Conservation (phyloP, 2,888 invertebrate species). For the Notodonta ziczac region DNA sequence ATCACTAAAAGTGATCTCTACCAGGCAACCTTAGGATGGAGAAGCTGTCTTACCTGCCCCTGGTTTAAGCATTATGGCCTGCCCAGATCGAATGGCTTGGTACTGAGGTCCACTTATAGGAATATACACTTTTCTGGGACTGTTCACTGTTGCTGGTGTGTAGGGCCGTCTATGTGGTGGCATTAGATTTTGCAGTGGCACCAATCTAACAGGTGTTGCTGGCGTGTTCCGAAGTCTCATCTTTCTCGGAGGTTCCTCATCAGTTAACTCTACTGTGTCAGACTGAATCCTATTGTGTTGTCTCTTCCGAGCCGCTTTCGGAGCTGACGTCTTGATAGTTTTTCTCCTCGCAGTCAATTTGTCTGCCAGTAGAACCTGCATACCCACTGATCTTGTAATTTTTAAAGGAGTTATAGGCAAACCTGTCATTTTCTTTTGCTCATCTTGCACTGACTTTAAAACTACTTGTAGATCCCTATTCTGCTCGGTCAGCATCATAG, state of each 20-base stretch:
- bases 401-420: slow-evolving; percentile 89
- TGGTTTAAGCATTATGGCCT: slow-evolving; percentile 64
- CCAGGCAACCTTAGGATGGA: no score
- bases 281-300: slow-evolving; percentile 51
- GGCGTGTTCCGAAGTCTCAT: slow-evolving; percentile 45
- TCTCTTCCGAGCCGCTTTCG: slow-evolving; percentile 70
- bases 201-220: slow-evolving; percentile 63
- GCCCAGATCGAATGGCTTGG: slow-evolving; percentile 51
- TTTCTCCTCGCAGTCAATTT: slow-evolving; percentile 43
- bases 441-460: slow-evolving; percentile 88
- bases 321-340: slow-evolving; percentile 47
- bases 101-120: slow-evolving; percentile 68
- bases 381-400: slow-evolving; percentile 93
- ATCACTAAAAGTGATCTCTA: no score
- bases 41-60: slow-evolving; percentile 47
- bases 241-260: slow-evolving; percentile 87
- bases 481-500: slow-evolving; percentile 88
- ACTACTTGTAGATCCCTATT: slow-evolving; percentile 91
- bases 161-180: slow-evolving; percentile 52
- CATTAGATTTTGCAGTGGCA: slow-evolving; percentile 63
- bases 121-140: slow-evolving; percentile 75
- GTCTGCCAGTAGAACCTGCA: slow-evolving; percentile 88
- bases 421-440: slow-evolving; percentile 83
- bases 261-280: slow-evolving; percentile 88
- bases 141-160: slow-evolving; percentile 45